Evolutionary conservation across 2,888 invertebrate species (phyloP), one percentile per base, ranked within the genome.

Genomic region (Anticlea derivata): DNA sequence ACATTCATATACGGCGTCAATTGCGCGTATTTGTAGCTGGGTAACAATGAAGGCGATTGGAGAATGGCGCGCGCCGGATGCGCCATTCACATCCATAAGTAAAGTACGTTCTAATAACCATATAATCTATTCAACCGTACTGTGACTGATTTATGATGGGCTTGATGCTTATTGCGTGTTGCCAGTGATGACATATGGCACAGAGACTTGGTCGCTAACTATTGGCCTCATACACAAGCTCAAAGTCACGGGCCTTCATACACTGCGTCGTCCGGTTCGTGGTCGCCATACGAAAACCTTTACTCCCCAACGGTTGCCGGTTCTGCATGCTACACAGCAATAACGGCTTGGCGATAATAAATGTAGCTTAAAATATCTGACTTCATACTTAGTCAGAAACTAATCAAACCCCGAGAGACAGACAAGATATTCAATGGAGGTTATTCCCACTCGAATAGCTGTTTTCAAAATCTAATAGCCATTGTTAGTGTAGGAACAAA

Each of bases 401-500:
- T 8, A 38, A 38, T 37, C 27, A 27, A 29, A n/a, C n/a, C 33
- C 17, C 11, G 10, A n/a, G 27, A 29, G 26, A 37, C 34, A 41
- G 31, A 31, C 29, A 40, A 51, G 30, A 40, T 43, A 27, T 49
- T 46, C 29, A 39, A 26, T 34, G 26, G 20, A 50, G 46, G 49
- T 55, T 38, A 50, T 26, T 46, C 20, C 22, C 44, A 24, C 38
- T 46, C 17, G 17, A 50, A 37, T 39, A 50, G 34, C 12, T 23
- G 41, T 45, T 37, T 31, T 27, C 39, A 39, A 29, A 48, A 40
- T 46, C 39, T 38, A 27, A 50, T 52, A 48, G 40, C 45, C 45
- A 46, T 48, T 52, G 45, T 47, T 41, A 40, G 30, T 41, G 30
- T 40, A 26, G 40, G 37, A 44, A 52, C 38, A 44, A 52, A 49